Conservation (phyloP, 2,113 vertebrate genomes). For the Paedocypris sp. region DNA sequence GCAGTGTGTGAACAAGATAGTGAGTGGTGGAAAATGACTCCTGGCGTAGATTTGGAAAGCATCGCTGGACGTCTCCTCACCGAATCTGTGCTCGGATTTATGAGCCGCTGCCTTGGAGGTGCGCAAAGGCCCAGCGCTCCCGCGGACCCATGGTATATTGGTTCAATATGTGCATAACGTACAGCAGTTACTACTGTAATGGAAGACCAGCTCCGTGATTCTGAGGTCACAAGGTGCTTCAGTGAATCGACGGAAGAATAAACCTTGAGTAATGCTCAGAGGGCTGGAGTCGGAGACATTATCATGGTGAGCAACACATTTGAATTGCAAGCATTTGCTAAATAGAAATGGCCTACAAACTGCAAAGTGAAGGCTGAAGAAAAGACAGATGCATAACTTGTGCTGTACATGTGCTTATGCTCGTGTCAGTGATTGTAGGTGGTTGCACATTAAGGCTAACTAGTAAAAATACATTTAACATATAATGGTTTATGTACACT, state of each 20-base stretch:
- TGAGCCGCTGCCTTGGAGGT: conserved; percentile 11
- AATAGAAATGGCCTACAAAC: conserved; percentile 28
- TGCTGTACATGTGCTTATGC: too few species aligned
- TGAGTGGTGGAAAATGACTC: conserved; percentile 35
- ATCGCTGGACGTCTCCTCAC: conserved; percentile 21
- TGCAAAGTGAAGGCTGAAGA: neutral
- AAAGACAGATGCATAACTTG: conserved; percentile 6
- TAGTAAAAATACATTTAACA: too few species aligned
- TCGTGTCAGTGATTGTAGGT: too few species aligned
- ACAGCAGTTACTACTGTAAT: conserved; percentile 34
- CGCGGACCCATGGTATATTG: conserved; percentile 12
- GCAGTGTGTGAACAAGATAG: conserved; percentile 18
- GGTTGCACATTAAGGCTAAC: too few species aligned
- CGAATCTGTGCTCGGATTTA: conserved; percentile 15
- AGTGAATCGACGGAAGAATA: conserved; percentile 52
- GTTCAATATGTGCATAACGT: conserved; percentile 40
- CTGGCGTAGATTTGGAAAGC: conserved; percentile 5
- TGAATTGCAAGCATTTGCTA: conserved; percentile 34
- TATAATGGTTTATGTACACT: too few species aligned
- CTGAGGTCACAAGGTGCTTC: conserved; percentile 34
- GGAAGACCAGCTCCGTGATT: conserved; percentile 39
- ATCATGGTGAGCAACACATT: too few species aligned
- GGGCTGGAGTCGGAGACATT: too few species aligned
- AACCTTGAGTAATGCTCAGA: conserved; percentile 43
- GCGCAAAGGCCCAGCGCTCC: neutral